These are phyloP conservation scores for Mesochorus sp. DNA, from an alignment of 2,888 invertebrate species.

Conservation along the genomic window DNA sequence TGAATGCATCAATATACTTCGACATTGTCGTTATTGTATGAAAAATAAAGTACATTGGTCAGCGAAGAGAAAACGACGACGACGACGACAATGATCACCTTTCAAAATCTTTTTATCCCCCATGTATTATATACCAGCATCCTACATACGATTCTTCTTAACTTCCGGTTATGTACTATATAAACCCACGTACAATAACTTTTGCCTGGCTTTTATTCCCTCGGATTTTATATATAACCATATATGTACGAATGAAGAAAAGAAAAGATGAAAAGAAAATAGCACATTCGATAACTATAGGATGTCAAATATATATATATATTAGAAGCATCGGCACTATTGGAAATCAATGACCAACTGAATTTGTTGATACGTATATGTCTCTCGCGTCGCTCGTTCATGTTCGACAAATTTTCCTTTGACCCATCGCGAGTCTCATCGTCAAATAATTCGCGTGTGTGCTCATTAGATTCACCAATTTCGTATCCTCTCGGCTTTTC, in stretches of 20 bases:
- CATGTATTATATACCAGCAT: background rate
- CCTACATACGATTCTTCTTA: constrained; percentile 17
- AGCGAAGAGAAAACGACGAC: constrained; percentile 19
- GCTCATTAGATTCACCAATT: constrained; percentile 56
- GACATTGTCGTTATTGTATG: constrained; percentile 30
- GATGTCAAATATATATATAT: background rate
- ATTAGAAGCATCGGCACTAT: constrained; percentile 29
- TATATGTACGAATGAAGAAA: too few species aligned
- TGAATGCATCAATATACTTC: constrained; percentile 7
- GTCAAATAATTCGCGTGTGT: constrained; percentile 18
- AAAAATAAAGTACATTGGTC: constrained; percentile 6
- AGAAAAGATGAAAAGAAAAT: constrained; percentile 33
- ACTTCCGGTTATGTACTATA: constrained; percentile 52
- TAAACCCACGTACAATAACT: constrained; percentile 48
- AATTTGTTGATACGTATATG: constrained; percentile 50
- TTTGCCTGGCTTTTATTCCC: constrained; percentile 34
- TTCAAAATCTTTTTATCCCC: constrained; percentile 50
- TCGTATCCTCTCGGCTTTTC: constrained; percentile 21
- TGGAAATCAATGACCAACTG: constrained; percentile 57
- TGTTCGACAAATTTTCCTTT: constrained; percentile 54
- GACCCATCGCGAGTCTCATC: constrained; percentile 27
- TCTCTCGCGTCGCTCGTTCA: background rate
- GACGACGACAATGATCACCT: constrained; percentile 23
- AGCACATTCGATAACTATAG: background rate
- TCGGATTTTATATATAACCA: constrained; percentile 43